Percentiles rank a stretch among this genome's conserved stretches.
Conservation (phyloP, 2,888 invertebrate genomes). For the Drosophila birchii region DNA sequence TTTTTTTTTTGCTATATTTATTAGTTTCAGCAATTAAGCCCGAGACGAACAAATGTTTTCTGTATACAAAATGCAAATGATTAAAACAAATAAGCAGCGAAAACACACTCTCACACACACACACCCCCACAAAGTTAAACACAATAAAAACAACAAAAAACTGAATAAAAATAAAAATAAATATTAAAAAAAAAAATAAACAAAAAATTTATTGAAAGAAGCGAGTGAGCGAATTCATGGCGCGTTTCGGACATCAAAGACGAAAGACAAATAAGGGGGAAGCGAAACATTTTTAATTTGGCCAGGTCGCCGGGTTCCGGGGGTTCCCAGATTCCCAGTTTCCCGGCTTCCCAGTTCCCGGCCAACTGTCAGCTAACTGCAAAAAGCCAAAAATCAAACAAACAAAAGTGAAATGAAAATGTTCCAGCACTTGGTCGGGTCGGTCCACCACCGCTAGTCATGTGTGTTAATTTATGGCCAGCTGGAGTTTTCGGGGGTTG, state of each 20-base stretch:
- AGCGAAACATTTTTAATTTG: conserved; percentile 66
- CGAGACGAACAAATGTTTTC: conserved; percentile 62
- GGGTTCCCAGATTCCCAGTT: neutral
- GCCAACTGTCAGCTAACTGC: conserved; percentile 67
- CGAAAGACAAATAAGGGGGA: conserved; percentile 62
- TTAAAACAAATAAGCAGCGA: conserved; percentile 40
- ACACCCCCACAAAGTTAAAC: conserved; percentile 40
- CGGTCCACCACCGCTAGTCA: conserved; percentile 16
- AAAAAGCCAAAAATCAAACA: conserved; percentile 78
- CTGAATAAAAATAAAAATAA: conserved; percentile 43
- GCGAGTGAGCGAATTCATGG: conserved; percentile 11
- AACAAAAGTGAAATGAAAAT: conserved; percentile 71
- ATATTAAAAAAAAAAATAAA: conserved; percentile 25
- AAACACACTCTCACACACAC: conserved; percentile 29
- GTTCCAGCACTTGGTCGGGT: conserved; percentile 25
- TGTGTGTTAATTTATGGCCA: conserved; percentile 63
- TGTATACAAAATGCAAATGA: conserved; percentile 51
- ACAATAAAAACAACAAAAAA: conserved; percentile 28
- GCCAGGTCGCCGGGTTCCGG: conserved; percentile 8
- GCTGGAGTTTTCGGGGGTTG: conserved; percentile 14
- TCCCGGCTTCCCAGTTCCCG: neutral
- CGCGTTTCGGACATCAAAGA: conserved; percentile 40
- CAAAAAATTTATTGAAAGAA: conserved; percentile 39
- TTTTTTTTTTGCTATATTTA: conserved; percentile 29
- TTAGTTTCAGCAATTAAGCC: conserved; percentile 60